Evolutionary conservation across 2,113 vertebrate species (phyloP).

Genomic region (Sylvilagus bachmani): DNA sequence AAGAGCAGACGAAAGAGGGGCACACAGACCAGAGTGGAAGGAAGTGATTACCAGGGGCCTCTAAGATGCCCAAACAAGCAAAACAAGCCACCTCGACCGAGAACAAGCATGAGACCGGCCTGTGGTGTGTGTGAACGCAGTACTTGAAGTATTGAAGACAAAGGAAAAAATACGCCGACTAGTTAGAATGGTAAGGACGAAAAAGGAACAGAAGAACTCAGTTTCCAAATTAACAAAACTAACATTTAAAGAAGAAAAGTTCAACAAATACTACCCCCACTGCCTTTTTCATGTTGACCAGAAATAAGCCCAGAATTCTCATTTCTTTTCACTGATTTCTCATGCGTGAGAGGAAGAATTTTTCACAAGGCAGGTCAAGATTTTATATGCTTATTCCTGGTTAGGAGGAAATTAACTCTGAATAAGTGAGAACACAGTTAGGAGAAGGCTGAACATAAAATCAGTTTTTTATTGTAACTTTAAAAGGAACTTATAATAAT

Average conservation of each 20-base stretch:
- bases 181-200: neutral
- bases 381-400: slow-evolving; percentile 52
- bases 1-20: neutral
- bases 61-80: neutral
- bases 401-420: slow-evolving; percentile 57
- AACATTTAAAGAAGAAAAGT: slow-evolving; percentile 53
- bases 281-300: slow-evolving; percentile 13
- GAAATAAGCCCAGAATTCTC: slow-evolving; percentile 58
- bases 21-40: neutral
- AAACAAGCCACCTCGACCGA: neutral
- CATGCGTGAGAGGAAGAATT: slow-evolving; percentile 52
- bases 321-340: slow-evolving; percentile 59
- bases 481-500: slow-evolving; percentile 42
- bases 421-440: slow-evolving; percentile 63
- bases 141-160: slow-evolving; percentile 26
- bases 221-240: slow-evolving; percentile 24
- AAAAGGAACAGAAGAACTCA: slow-evolving; percentile 16
- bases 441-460: slow-evolving; percentile 60
- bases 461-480: slow-evolving; percentile 65
- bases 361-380: slow-evolving; percentile 48
- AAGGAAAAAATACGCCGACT: slow-evolving; percentile 2
- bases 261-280: neutral
- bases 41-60: neutral
- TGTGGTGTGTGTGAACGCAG: neutral
- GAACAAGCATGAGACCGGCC: neutral